These are phyloP conservation scores for Myotis daubentonii DNA, from an alignment of 2,797 vertebrate species.

Conservation along the genomic window DNA sequence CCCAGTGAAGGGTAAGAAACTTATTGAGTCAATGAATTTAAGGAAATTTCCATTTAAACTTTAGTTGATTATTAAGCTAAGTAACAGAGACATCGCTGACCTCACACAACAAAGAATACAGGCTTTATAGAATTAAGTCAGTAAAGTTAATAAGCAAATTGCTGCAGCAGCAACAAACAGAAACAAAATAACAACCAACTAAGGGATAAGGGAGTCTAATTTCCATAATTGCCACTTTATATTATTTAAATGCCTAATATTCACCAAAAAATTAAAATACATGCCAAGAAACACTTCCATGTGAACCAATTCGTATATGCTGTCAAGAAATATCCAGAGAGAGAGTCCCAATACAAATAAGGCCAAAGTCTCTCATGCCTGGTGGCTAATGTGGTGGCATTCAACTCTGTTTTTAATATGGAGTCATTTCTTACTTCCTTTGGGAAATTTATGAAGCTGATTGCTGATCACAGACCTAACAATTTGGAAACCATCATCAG, in stretches of 20 bases:
- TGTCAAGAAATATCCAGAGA: slow-evolving; percentile 90
- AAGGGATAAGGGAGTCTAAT: not conserved
- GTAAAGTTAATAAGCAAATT: not conserved
- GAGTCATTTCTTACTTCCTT: slow-evolving; percentile 93
- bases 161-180: not conserved
- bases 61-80: not conserved
- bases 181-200: not conserved
- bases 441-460: slow-evolving; percentile 92
- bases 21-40: not conserved
- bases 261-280: not conserved
- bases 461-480: slow-evolving; percentile 94
- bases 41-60: not conserved
- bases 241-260: slow-evolving; percentile 15
- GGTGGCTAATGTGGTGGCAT: slow-evolving; percentile 93
- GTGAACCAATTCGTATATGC: slow-evolving; percentile 97
- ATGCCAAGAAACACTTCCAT: slow-evolving; percentile 88
- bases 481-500: slow-evolving; percentile 92
- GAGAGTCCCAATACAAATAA: slow-evolving; percentile 95
- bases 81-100: not conserved
- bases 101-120: not conserved
- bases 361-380: slow-evolving; percentile 93
- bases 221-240: not conserved
- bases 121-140: not conserved
- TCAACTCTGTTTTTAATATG: slow-evolving; percentile 97
- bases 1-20: not conserved